Percentiles rank a stretch among this genome's conserved stretches.
These are phyloP conservation scores for Dione vanillae DNA, from an alignment of 2,888 invertebrate species.

Conservation along the genomic window DNA sequence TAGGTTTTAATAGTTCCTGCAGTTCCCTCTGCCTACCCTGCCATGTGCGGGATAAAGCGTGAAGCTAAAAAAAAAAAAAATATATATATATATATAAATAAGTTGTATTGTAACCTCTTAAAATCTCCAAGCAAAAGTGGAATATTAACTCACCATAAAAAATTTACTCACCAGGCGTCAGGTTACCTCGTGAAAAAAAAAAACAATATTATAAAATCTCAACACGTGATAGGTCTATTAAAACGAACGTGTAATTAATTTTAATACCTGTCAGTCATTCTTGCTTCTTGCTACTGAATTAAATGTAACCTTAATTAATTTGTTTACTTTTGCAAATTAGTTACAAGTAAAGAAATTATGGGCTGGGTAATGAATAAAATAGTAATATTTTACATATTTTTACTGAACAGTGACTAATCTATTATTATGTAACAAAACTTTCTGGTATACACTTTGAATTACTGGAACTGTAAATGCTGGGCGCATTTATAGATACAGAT, in stretches of 20 bases:
- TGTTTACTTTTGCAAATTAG: conserved; percentile 8
- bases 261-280: background rate
- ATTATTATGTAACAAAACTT: background rate
- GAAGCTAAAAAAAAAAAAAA: too few relatives aligned
- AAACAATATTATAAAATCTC: background rate
- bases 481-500: too few relatives aligned
- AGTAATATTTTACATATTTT: background rate
- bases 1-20: too few relatives aligned
- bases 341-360: conserved; percentile 1
- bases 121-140: too few relatives aligned
- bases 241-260: conserved; percentile 1
- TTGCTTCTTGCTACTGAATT: background rate
- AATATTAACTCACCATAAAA: background rate
- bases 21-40: too few relatives aligned
- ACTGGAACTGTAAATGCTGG: background rate
- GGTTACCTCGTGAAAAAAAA: background rate
- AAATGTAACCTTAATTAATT: conserved; percentile 11
- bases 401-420: background rate
- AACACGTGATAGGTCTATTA: conserved; percentile 1
- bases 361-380: background rate
- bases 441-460: conserved; percentile 4
- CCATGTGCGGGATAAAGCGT: too few relatives aligned
- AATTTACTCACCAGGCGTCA: background rate
- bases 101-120: too few relatives aligned
- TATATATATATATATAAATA: too few relatives aligned